These are phyloP conservation scores for Tachina lurida DNA, from an alignment of 2,888 invertebrate species.

Conservation along the genomic window DNA sequence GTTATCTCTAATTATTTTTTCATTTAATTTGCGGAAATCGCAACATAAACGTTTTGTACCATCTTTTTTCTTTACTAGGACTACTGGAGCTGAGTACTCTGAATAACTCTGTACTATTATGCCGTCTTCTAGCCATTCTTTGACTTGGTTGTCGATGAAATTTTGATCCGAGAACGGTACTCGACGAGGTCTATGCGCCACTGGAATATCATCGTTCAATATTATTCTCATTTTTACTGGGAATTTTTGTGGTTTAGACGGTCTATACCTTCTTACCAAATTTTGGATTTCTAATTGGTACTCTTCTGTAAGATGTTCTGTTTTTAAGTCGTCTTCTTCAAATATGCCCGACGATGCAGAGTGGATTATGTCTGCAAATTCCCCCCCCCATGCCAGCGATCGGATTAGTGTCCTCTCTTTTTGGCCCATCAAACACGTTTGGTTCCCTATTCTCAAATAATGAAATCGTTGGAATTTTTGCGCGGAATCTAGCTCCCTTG, in stretches of 20 bases:
- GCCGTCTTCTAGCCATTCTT: constrained; percentile 56
- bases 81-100: constrained; percentile 60
- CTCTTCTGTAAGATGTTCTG: not conserved
- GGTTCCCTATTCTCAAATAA: not conserved
- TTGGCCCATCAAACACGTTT: not conserved
- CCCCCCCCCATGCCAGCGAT: not conserved
- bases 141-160: constrained; percentile 52
- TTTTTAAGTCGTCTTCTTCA: not conserved
- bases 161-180: constrained; percentile 39
- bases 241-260: not conserved
- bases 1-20: constrained; percentile 70
- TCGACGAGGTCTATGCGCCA: constrained; percentile 37
- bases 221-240: constrained; percentile 45
- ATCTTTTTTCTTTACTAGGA: constrained; percentile 67
- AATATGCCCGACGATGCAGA: not conserved
- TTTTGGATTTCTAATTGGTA: not conserved
- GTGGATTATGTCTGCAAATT: not conserved
- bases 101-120: constrained; percentile 61
- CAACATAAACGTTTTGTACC: constrained; percentile 68
- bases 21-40: constrained; percentile 71
- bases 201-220: constrained; percentile 45
- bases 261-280: not conserved
- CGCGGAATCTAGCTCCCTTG: constrained; percentile 7
- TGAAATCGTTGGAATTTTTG: constrained; percentile 17
- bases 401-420: not conserved